Evolutionary conservation across 2,797 vertebrate species (phyloP), one percentile per base, ranked within the genome.

Genomic region (Poecilia velifera): DNA sequence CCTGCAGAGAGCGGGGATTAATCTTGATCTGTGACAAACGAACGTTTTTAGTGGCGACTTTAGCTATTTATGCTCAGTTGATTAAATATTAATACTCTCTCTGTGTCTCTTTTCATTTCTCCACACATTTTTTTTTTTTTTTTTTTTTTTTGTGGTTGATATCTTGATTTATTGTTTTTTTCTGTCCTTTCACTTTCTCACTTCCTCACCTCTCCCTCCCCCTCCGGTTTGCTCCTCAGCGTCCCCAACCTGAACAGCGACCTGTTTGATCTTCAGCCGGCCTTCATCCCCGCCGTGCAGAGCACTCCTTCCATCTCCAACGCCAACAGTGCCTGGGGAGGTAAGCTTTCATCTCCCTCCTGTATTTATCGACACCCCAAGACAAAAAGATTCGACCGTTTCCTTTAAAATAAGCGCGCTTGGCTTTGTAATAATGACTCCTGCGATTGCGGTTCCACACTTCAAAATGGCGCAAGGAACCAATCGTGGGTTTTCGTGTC

Each of bases 201-300:
- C 72, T 43, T n/a, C 20, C 34, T 64, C 9, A 16, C 59, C 14
- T 64, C 16, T 70, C n/a, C 12, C 53, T 34, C 9, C 0, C 55
- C 57, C 16, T 16, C 0, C 16, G 31, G 34, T 72, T 53, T 6
- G 7, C 68, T 72, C 80, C 51, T 18, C 93, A 97, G 96, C 81
- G 93, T 97, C 88, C 96, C 96, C 93, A 97, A 96, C 90, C 95
- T 97, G 91, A 97, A 96, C 93, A 97, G 95, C 82, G 96, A 97
- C 95, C 95, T 98, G 90, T 98, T 98, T 95, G 98, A 98, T 92
- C 95, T 98, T 76, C 97, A 98, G 92, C 96, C 96, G 83, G 90
- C 96, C 43, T 97, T 97, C 95, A 96, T 97, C 92, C 96, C 97
- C 41, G 95, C 97, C 25, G 96, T 97, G 90, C 96, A 97, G 92